Evolutionary conservation across 2,888 invertebrate species (phyloP).

Genomic region (Alentia gelatinosa): DNA sequence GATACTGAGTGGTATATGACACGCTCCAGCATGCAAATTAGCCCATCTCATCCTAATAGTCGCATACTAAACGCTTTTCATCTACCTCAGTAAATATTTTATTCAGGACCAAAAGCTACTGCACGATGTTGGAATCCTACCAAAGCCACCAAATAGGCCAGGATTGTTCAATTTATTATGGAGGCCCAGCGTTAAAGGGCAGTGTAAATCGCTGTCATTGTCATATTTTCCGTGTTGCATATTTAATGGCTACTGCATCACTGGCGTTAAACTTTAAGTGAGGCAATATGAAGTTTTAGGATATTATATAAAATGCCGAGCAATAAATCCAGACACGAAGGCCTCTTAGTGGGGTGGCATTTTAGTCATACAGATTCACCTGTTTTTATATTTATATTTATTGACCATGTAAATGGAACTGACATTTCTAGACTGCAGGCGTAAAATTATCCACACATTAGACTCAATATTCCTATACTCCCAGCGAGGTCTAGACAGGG

Average conservation of each 20-base stretch:
- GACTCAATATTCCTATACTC: background rate
- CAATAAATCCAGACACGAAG: background rate
- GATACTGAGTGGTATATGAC: no score
- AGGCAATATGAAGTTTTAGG: background rate
- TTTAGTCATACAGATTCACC: background rate
- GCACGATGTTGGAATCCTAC: no score
- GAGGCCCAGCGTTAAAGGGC: background rate
- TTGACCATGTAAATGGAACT: background rate
- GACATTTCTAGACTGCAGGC: background rate
- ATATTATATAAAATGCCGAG: background rate
- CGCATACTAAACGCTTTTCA: no score
- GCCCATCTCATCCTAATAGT: no score
- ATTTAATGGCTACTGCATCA: background rate
- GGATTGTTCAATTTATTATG: background rate
- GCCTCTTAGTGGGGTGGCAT: background rate
- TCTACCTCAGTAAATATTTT: no score
- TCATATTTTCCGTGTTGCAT: no score
- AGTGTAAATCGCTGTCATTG: background rate
- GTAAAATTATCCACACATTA: background rate
- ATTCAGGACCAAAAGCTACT: no score
- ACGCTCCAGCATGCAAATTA: no score
- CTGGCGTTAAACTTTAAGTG: background rate
- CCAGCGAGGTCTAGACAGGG: background rate
- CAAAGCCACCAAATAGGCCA: no score
- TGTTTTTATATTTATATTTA: background rate